Percentiles rank a stretch among this genome's conserved stretches.
These are phyloP conservation scores for Cuculus canorus DNA, from an alignment of 2,797 vertebrate genomes.

Conservation along the genomic window DNA sequence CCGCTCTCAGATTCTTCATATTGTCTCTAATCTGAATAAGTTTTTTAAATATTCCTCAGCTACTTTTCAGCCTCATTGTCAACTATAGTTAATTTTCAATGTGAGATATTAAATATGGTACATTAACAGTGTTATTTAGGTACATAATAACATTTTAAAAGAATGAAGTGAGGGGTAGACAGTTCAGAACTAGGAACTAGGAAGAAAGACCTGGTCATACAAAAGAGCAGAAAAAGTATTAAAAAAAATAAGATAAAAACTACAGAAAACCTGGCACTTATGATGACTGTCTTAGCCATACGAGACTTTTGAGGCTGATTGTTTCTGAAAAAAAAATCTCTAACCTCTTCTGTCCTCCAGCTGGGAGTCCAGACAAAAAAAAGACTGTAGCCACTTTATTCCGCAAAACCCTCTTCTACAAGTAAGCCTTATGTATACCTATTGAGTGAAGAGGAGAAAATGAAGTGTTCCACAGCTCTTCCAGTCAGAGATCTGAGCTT, in stretches of 20 bases:
- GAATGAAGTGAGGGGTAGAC: background rate
- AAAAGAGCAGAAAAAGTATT: background rate
- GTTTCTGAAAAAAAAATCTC: background rate
- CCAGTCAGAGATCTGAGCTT: background rate
- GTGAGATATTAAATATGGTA: background rate
- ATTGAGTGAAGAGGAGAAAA: background rate
- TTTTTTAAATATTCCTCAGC: background rate
- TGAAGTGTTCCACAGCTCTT: background rate
- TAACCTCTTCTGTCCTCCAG: background rate
- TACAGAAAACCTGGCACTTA: background rate
- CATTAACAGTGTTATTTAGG: background rate
- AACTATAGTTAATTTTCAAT: background rate
- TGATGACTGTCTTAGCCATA: background rate
- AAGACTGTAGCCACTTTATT: background rate
- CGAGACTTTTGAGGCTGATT: background rate
- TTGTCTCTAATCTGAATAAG: background rate
- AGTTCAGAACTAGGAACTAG: background rate
- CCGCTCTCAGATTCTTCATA: background rate
- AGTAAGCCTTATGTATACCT: background rate
- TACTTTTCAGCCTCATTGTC: background rate
- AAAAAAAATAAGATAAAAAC: background rate
- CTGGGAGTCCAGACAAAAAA: background rate
- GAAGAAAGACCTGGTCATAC: background rate
- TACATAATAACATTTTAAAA: background rate
- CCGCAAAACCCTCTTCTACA: background rate